These are phyloP conservation scores for Gobius niger DNA, from an alignment of 2,113 vertebrate species.

Conservation along the genomic window DNA sequence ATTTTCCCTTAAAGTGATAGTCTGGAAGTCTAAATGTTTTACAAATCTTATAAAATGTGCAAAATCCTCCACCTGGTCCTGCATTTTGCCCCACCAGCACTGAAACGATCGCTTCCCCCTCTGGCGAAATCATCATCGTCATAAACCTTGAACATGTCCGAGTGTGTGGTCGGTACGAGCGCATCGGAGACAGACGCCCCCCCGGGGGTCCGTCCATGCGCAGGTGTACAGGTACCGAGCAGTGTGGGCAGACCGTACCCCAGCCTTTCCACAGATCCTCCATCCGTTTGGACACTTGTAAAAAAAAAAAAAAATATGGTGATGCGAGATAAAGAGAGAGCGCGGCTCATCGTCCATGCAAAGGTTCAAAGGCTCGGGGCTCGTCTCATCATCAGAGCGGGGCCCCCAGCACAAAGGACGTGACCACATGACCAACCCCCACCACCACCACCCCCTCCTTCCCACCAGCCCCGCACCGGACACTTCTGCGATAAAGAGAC, in stretches of 20 bases:
- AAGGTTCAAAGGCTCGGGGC: conserved; percentile 70
- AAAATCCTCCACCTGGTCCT: neutral
- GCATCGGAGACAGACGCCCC: conserved; percentile 20
- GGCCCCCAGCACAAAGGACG: conserved; percentile 57
- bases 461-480: conserved; percentile 27
- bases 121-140: neutral
- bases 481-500: conserved; percentile 23
- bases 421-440: conserved; percentile 57
- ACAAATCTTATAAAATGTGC: too few relatives aligned
- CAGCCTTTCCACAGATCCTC: conserved; percentile 32
- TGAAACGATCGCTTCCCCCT: neutral
- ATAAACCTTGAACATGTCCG: conserved; percentile 6
- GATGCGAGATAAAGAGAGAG: conserved; percentile 60
- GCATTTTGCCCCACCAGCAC: neutral
- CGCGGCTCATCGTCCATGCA: conserved; percentile 68
- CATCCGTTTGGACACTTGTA: conserved; percentile 49
- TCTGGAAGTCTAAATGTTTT: too few relatives aligned
- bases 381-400: conserved; percentile 70
- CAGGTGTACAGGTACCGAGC: conserved; percentile 39
- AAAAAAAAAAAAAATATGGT: conserved; percentile 49
- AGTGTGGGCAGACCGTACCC: conserved; percentile 52
- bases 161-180: neutral
- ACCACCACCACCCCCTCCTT: neutral
- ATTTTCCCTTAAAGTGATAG: too few relatives aligned
- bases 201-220: neutral